These are phyloP conservation scores for Rhamnusium bicolor DNA, from an alignment of 2,888 invertebrate genomes.

Conservation along the genomic window DNA sequence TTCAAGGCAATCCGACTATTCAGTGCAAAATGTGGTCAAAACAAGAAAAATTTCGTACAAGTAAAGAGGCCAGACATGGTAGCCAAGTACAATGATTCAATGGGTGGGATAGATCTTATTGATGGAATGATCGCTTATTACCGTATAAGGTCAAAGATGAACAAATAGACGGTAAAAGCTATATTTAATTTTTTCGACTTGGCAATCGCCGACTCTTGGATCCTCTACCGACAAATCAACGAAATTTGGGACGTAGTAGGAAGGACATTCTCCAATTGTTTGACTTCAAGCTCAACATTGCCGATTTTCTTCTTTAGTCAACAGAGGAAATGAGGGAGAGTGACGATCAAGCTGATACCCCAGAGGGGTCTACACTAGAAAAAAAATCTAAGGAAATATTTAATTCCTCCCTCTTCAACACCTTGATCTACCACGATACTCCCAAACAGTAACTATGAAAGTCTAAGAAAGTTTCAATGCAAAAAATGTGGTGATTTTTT, in stretches of 20 bases:
- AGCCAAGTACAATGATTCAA: not conserved
- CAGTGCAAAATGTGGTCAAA: too few species aligned
- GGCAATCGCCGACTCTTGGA: too few species aligned
- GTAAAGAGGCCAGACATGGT: too few species aligned
- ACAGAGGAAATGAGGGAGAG: not conserved
- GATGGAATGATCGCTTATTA: not conserved
- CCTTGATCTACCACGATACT: not conserved
- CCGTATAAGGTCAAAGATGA: not conserved
- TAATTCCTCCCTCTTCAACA: not conserved
- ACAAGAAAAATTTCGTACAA: too few species aligned
- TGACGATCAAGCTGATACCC: not conserved
- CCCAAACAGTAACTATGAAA: too few species aligned
- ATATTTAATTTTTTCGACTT: too few species aligned
- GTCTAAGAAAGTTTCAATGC: too few species aligned
- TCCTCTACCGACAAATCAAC: too few species aligned
- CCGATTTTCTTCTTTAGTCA: not conserved
- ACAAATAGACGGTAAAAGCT: too few species aligned
- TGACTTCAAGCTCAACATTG: not conserved
- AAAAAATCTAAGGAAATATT: not conserved
- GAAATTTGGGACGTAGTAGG: too few species aligned
- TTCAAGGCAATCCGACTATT: not conserved
- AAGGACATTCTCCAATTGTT: too few species aligned
- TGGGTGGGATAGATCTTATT: not conserved
- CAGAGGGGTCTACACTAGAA: not conserved
- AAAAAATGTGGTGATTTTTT: too few species aligned